Percentiles rank a stretch among this genome's conserved stretches.
Evolutionary conservation across 2,888 invertebrate genomes (phyloP).

Genomic region (Xestia c-nigrum): DNA sequence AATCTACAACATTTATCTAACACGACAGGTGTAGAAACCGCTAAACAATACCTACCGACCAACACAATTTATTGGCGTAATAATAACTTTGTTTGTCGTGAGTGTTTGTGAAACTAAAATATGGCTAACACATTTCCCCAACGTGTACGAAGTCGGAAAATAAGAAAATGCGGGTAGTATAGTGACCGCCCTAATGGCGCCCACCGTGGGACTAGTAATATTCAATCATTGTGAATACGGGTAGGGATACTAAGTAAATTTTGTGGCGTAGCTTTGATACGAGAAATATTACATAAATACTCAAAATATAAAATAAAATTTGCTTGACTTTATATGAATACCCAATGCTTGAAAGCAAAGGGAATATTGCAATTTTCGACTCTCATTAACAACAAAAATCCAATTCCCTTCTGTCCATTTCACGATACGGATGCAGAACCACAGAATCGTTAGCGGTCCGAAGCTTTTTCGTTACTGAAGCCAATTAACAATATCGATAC

Average conservation of each 20-base stretch:
- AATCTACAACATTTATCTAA: background rate
- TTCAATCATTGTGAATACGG: conserved; percentile 39
- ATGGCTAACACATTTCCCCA: conserved; percentile 44
- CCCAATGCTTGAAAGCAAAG: conserved; percentile 14
- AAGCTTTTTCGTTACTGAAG: conserved; percentile 15
- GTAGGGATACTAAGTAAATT: conserved; percentile 20
- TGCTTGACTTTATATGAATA: conserved; percentile 7
- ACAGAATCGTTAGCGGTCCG: conserved; percentile 26
- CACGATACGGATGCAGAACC: conserved; percentile 36
- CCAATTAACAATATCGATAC: conserved; percentile 32
- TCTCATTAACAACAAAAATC: conserved; percentile 38
- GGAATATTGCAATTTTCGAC: conserved; percentile 37
- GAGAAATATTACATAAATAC: background rate
- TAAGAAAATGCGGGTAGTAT: conserved; percentile 51
- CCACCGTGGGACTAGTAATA: conserved; percentile 47
- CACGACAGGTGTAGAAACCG: conserved; percentile 17
- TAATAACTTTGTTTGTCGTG: conserved; percentile 53
- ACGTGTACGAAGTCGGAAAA: conserved; percentile 47
- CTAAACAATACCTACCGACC: background rate
- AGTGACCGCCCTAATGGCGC: conserved; percentile 56
- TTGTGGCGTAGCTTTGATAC: conserved; percentile 6
- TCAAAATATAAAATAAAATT: background rate
- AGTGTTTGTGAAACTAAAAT: conserved; percentile 53
- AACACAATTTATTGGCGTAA: conserved; percentile 28
- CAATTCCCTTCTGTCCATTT: conserved; percentile 44